Percentiles rank a stretch among this genome's conserved stretches.
Evolutionary conservation across 2,888 invertebrate species (phyloP).

Genomic region (Chloromyia formosa): DNA sequence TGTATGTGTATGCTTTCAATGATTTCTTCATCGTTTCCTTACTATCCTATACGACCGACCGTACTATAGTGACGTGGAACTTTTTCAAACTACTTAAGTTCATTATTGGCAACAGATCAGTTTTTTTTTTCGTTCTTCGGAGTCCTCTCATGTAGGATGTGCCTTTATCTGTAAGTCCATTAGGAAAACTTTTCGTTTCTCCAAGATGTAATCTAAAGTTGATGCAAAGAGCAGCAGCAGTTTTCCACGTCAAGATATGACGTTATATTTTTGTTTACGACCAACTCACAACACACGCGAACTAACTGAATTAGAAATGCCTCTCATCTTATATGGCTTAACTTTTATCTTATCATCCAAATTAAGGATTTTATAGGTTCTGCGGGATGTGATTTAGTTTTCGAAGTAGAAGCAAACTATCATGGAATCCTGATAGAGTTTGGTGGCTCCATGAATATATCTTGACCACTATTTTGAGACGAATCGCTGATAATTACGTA

Average conservation of each 20-base stretch:
- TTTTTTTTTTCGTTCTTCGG: conserved; percentile 3
- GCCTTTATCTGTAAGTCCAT: conserved; percentile 39
- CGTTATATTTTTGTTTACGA: conserved; percentile 40
- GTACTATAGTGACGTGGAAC: neutral
- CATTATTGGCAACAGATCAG: conserved; percentile 42
- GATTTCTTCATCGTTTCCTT: neutral
- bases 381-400: conserved; percentile 19
- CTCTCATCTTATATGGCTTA: conserved; percentile 23
- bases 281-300: conserved; percentile 25
- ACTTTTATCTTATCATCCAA: conserved; percentile 39
- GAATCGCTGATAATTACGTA: neutral
- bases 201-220: conserved; percentile 28
- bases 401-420: conserved; percentile 17
- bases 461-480: neutral
- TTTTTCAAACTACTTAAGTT: conserved; percentile 42
- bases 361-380: conserved; percentile 40
- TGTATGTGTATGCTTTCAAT: no score
- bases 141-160: conserved; percentile 1
- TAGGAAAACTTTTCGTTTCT: conserved; percentile 35
- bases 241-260: conserved; percentile 37
- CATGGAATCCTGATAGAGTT: neutral
- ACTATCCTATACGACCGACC: neutral
- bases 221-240: conserved; percentile 13
- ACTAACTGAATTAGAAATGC: conserved; percentile 39
- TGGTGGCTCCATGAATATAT: neutral